phyloP scores from a whole-genome alignment of 2,797 vertebrate genomes.

The Aplochiton taeniatus region DNA sequence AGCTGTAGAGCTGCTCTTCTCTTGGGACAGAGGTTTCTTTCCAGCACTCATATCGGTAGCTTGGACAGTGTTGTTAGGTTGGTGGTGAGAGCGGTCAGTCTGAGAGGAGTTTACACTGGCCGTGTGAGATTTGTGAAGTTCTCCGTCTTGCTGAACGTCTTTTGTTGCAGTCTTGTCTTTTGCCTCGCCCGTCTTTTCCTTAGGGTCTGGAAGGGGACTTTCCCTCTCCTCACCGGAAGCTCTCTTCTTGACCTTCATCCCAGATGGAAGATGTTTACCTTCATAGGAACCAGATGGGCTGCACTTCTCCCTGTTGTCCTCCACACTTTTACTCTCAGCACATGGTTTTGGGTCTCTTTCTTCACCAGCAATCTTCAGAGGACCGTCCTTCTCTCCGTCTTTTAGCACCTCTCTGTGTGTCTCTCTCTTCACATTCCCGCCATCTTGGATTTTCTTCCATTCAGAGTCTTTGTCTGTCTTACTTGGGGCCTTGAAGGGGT shows the following conservation, averaged over 20 bases:
- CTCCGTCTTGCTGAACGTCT: slow-evolving; percentile 8
- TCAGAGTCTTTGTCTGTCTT: slow-evolving; percentile 65
- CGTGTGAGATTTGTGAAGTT: slow-evolving; percentile 13
- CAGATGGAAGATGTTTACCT: slow-evolving; percentile 62
- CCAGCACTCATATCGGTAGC: slow-evolving; percentile 3
- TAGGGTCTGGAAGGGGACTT: not conserved
- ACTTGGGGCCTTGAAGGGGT: slow-evolving; percentile 84
- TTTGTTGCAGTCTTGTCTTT: slow-evolving; percentile 3
- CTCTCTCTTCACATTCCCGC: slow-evolving; percentile 27
- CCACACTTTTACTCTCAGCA: not conserved
- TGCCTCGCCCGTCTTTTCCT: not conserved
- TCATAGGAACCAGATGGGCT: slow-evolving; percentile 33
- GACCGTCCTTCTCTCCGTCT: slow-evolving; percentile 19
- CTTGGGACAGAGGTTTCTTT: slow-evolving; percentile 1
- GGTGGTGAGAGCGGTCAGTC: slow-evolving; percentile 14
- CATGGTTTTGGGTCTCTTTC: slow-evolving; percentile 39
- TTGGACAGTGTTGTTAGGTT: not conserved
- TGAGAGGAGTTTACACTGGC: not conserved
- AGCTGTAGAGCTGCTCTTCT: not conserved
- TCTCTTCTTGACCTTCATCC: slow-evolving; percentile 70
- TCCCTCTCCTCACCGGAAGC: slow-evolving; percentile 51
- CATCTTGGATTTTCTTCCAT: slow-evolving; percentile 63
- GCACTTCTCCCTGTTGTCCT: slow-evolving; percentile 42
- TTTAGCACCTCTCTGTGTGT: slow-evolving; percentile 25
- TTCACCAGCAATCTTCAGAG: slow-evolving; percentile 14